Base-by-base conservation (phyloP, 2,888 invertebrate species). In the Melinopterus prodromus region DNA sequence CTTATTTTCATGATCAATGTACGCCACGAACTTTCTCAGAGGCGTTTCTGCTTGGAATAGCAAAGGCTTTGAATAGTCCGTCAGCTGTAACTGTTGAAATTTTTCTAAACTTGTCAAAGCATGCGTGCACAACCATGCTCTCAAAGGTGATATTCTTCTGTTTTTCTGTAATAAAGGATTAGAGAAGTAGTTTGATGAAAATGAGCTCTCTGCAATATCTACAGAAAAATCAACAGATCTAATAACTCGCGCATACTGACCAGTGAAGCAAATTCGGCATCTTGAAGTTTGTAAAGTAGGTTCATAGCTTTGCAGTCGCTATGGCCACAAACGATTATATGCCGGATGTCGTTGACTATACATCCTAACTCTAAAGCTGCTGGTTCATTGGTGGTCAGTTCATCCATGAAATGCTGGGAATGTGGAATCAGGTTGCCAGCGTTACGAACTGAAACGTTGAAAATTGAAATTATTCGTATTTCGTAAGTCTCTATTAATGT, bases 231-330 rank as follows among this genome's bases (percentile, higher is more conserved):
- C n/a, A n/a, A n/a, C n/a, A n/a, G n/a, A n/a, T n/a, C n/a, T n/a
- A n/a, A n/a, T n/a, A n/a, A n/a, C n/a, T n/a, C n/a, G n/a, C n/a
- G n/a, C n/a, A 53, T 26, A 85, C 88, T 90, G 86, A 93, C 93
- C 88, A 92, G 90, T 0, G 93, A 93, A 2, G 96, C 92, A 88
- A 95, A 94, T 87, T 96, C 93, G 83, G 93, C 93, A 89, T 95
- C 95, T 86, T 94, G 93, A 79, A 98, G 89, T 86, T 94, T 93
- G 88, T 97, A 96, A 2, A 99, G 90, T 79, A 98, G 91, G 91
- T 98, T 98, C 95, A 99, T 98, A 3, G 99, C 99, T 92, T 98
- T 99, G 89, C 99, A 99, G 88, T 99, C 99, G 82, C 98, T 98
- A 88, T 99, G 99, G 0, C 99, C 99, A 87, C 98, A 98, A 3